A percentile compares a stretch with the other conserved stretches of the same genome.
phyloP scores from a whole-genome alignment of 1,140 invertebrate species.

The Bathynomus jamesi region DNA sequence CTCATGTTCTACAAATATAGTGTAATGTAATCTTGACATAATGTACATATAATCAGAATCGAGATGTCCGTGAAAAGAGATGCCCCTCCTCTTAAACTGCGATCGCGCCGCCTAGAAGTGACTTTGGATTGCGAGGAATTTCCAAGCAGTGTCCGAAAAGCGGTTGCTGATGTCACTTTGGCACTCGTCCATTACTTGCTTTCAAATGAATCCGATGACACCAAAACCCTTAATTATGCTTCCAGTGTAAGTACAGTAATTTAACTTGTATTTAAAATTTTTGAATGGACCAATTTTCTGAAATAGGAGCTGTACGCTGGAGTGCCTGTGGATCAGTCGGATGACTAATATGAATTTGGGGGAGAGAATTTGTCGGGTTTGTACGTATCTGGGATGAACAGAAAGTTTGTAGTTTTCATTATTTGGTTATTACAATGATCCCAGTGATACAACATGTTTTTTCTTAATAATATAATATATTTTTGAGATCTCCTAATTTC shows the following conservation, averaged over 20 bases:
- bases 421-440: no score
- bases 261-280: slow-evolving; percentile 11
- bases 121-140: neutral
- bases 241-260: slow-evolving; percentile 45
- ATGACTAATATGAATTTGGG: no score
- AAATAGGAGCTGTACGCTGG: no score
- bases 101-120: neutral
- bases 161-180: slow-evolving; percentile 49
- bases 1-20: neutral
- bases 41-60: neutral
- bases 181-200: slow-evolving; percentile 53
- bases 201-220: slow-evolving; percentile 61
- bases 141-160: slow-evolving; percentile 52
- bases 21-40: neutral
- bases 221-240: slow-evolving; percentile 57
- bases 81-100: neutral
- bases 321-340: no score
- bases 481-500: no score
- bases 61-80: neutral
- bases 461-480: no score
- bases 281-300: slow-evolving; percentile 20
- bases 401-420: no score
- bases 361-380: no score
- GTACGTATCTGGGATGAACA: no score
- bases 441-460: no score